Conservation (phyloP, 2,888 invertebrate genomes). For the Caenorhabditis uteleia region DNA sequence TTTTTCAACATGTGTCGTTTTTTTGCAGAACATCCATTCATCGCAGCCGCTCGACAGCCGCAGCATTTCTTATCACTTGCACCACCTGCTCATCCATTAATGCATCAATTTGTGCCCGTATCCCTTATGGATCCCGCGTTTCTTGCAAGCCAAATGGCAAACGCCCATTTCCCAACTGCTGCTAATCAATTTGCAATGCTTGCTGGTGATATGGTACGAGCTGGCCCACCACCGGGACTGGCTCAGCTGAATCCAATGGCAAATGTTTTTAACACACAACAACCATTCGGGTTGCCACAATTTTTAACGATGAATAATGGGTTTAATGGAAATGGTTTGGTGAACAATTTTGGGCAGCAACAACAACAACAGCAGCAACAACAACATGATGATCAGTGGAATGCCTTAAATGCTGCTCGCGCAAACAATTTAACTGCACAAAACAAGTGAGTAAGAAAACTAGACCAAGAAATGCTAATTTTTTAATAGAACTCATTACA, state of each 20-base stretch:
- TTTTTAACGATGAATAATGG: conserved; percentile 13
- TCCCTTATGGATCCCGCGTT: conserved; percentile 60
- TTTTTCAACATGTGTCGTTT: background rate
- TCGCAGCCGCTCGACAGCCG: conserved; percentile 19
- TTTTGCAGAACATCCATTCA: conserved; percentile 30
- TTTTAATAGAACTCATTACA: background rate
- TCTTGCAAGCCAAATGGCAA: conserved; percentile 23
- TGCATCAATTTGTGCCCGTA: conserved; percentile 61
- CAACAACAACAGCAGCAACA: conserved; percentile 3
- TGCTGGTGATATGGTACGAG: conserved; percentile 28
- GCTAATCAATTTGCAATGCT: conserved; percentile 34
- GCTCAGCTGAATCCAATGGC: conserved; percentile 16
- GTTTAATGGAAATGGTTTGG: conserved; percentile 11
- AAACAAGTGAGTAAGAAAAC: background rate
- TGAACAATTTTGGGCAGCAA: conserved; percentile 6
- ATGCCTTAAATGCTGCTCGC: no score
- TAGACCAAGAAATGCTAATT: background rate
- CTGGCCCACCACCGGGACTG: conserved; percentile 8
- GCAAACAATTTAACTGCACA: background rate
- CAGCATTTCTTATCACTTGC: conserved; percentile 44
- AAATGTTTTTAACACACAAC: conserved; percentile 17
- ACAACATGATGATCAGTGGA: no score
- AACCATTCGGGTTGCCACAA: conserved; percentile 16
- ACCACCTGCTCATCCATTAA: conserved; percentile 35
- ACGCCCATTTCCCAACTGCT: conserved; percentile 36